Percentiles rank a stretch among this genome's conserved stretches.
Conservation (phyloP, 92 coral and sea anemone genomes). For the Meandrina meandrites region DNA sequence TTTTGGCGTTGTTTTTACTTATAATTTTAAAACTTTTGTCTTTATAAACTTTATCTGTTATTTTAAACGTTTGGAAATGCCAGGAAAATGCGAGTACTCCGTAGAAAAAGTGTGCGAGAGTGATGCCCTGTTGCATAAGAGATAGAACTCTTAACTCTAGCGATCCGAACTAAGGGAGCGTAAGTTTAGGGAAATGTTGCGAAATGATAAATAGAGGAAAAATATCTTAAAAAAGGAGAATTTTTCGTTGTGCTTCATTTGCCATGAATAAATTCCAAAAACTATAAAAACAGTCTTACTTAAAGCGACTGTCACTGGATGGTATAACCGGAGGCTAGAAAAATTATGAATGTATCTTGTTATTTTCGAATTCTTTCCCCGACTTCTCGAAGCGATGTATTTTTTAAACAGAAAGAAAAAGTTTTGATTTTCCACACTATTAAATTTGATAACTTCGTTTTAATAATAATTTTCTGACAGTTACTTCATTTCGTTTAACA, state of each 20-base stretch:
- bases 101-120: slow-evolving; percentile 14
- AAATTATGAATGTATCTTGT: background rate
- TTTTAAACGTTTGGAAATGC: background rate
- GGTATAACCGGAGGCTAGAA: background rate
- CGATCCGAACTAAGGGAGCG: background rate
- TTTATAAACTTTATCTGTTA: background rate
- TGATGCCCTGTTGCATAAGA: background rate
- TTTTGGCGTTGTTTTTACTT: background rate
- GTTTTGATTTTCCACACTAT: background rate
- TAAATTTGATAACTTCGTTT: background rate
- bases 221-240: background rate
- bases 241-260: background rate
- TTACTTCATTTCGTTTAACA: background rate
- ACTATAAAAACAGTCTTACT: background rate
- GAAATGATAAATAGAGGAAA: background rate
- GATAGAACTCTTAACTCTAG: too few species aligned
- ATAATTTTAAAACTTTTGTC: background rate
- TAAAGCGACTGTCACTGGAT: background rate
- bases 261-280: background rate
- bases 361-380: background rate
- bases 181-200: background rate
- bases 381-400: background rate
- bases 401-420: background rate
- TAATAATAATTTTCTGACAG: background rate
- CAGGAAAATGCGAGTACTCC: background rate